Base-by-base conservation (phyloP, 2,888 invertebrate species). In the Lepidonotus clava region DNA sequence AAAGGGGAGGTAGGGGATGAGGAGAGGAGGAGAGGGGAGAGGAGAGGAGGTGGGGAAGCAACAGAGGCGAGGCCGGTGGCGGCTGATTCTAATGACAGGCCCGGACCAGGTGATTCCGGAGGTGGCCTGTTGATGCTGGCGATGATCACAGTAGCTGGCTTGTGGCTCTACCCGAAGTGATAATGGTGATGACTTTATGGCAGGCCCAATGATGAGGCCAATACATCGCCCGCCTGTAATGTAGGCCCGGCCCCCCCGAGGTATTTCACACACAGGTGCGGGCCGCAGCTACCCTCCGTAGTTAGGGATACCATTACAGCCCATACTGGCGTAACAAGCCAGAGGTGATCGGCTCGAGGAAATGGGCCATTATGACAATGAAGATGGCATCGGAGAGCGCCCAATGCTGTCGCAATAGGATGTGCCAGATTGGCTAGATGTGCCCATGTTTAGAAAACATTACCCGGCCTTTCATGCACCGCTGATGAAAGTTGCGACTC, bases 311-410 rank as follows among this genome's bases (percentile, higher is more conserved):
- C 80, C 46, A 80, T 80, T 80, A 80, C 80, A 51, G 80, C 51
- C 46, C 51, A 80, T 28, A 28, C 46, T 46, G 28, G 24, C 80
- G 46, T 80, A 80, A 80, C 80, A 80, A 80, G 80, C 46, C 80
- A 28, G 46, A 46, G 80, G 80, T 80, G 80, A 80, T 80, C 80
- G 80, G 80, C 80, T 34, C 46, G 8, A 1, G 80, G 46, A 80
- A 80, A 80, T 80, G 80, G 80, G 46, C 80, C 80, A 80, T 80
- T 80, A 80, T 32, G 80, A 46, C 80, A 46, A 41, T 80, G 80
- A 28, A 41, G 80, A 80, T 46, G 80, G 46, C 80, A 41, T 32
- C 46, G 24, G 46, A 18, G 80, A 80, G 46, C 80, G 28, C 32
- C 46, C 41, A 41, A 34, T 41, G 51, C 80, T 46, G 80, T 28